These are phyloP conservation scores for Eurytoma adleriae DNA, from an alignment of 2,888 invertebrate species.

Conservation along the genomic window DNA sequence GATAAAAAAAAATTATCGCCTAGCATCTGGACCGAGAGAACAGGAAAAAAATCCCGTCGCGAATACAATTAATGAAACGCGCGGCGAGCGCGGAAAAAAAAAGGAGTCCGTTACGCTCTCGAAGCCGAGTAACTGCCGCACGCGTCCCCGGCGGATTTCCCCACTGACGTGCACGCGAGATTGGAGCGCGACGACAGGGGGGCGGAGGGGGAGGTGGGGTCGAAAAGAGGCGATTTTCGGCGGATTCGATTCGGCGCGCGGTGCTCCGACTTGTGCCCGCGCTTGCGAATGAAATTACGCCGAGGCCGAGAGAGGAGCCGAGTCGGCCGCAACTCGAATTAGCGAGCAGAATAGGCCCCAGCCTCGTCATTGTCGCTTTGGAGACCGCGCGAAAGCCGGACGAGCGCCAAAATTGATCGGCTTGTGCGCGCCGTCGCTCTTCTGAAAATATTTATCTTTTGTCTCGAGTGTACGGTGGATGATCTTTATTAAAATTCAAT, in stretches of 20 bases:
- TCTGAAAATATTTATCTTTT: neutral
- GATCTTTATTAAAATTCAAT: neutral
- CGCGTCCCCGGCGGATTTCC: constrained; percentile 24
- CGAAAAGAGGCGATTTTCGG: neutral
- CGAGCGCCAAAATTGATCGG: constrained; percentile 15
- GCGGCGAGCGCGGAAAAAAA: neutral
- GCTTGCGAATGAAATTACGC: constrained; percentile 18
- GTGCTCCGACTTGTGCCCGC: neutral
- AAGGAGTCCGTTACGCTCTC: constrained; percentile 27
- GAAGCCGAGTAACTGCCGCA: neutral
- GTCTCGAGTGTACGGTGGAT: neutral
- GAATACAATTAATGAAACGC: constrained; percentile 33
- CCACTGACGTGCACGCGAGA: constrained; percentile 18
- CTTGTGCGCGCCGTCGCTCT: no score
- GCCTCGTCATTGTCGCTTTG: constrained; percentile 29
- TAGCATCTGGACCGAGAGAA: neutral
- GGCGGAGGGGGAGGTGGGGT: neutral
- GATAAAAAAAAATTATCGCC: constrained; percentile 1
- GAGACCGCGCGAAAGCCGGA: neutral
- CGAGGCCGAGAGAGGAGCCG: neutral
- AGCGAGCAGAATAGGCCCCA: neutral
- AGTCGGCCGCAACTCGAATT: constrained; percentile 22
- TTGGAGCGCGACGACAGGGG: neutral
- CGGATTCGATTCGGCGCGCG: neutral
- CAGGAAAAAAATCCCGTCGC: constrained; percentile 6